phyloP scores from a whole-genome alignment of 2,113 vertebrate genomes.

The Dasypus novemcinctus region DNA sequence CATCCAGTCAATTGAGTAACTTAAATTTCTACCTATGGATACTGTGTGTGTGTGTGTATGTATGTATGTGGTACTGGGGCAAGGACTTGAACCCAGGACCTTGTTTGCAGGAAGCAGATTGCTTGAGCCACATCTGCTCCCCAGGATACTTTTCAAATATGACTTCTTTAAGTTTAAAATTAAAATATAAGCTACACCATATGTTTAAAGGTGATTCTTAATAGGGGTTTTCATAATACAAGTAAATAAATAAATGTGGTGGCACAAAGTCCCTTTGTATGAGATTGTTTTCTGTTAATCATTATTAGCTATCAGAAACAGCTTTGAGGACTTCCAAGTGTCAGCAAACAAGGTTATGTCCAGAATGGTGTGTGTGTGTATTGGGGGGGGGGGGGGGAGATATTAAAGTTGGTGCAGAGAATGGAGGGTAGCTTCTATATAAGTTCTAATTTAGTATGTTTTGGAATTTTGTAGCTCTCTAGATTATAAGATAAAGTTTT shows the following conservation, averaged over 20 bases:
- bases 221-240: background rate
- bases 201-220: background rate
- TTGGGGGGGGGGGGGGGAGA: background rate
- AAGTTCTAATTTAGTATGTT: background rate
- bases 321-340: background rate
- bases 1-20: background rate
- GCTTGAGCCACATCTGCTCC: too few relatives aligned
- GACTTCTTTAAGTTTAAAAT: background rate
- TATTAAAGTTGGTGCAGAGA: conserved; percentile 33
- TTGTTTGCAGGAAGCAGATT: too few relatives aligned
- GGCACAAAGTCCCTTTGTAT: background rate
- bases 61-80: too few relatives aligned
- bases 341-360: background rate
- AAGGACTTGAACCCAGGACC: too few relatives aligned
- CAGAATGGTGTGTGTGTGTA: background rate
- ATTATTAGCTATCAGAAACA: background rate
- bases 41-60: too few relatives aligned
- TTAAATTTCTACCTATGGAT: background rate
- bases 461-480: background rate
- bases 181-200: background rate
- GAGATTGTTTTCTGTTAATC: background rate
- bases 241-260: background rate
- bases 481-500: background rate
- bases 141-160: background rate
- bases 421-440: background rate